Conservation (phyloP, 2,888 invertebrate genomes). For the Hirtodrosophila histrioides region DNA sequence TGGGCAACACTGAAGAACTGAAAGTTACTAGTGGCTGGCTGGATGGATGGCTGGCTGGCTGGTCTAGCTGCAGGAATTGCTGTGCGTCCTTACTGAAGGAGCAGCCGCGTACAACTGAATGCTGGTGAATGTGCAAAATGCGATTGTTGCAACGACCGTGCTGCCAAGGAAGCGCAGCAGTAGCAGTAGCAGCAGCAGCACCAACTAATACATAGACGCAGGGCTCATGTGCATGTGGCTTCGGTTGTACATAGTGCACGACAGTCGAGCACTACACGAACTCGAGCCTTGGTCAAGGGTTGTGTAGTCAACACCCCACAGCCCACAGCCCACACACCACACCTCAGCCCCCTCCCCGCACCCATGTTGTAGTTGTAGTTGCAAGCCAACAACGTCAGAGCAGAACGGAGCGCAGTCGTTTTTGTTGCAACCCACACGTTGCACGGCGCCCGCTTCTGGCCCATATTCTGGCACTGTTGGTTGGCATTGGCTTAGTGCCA, state of each 20-base stretch:
- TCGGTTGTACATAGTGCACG: slow-evolving; percentile 60
- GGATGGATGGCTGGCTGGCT: slow-evolving; percentile 16
- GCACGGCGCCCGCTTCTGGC: slow-evolving; percentile 28
- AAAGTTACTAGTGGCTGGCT: slow-evolving; percentile 23
- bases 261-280: slow-evolving; percentile 58
- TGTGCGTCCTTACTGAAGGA: slow-evolving; percentile 84
- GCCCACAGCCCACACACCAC: neutral
- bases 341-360: neutral
- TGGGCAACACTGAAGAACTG: slow-evolving; percentile 11
- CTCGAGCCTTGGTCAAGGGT: slow-evolving; percentile 65
- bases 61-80: slow-evolving; percentile 41
- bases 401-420: slow-evolving; percentile 31
- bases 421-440: slow-evolving; percentile 65
- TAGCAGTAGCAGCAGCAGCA: slow-evolving; percentile 30
- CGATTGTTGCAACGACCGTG: slow-evolving; percentile 72
- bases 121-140: slow-evolving; percentile 71
- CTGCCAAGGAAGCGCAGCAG: slow-evolving; percentile 48
- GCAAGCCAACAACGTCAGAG: slow-evolving; percentile 32
- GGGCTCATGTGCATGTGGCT: slow-evolving; percentile 47
- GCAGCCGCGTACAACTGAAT: slow-evolving; percentile 83
- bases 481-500: slow-evolving; percentile 27
- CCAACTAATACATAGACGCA: slow-evolving; percentile 61
- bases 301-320: slow-evolving; percentile 51
- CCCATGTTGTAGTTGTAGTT: slow-evolving; percentile 22
- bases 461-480: slow-evolving; percentile 25